phyloP scores from a whole-genome alignment of 2,113 vertebrate genomes.

The Acanthisitta chloris region DNA sequence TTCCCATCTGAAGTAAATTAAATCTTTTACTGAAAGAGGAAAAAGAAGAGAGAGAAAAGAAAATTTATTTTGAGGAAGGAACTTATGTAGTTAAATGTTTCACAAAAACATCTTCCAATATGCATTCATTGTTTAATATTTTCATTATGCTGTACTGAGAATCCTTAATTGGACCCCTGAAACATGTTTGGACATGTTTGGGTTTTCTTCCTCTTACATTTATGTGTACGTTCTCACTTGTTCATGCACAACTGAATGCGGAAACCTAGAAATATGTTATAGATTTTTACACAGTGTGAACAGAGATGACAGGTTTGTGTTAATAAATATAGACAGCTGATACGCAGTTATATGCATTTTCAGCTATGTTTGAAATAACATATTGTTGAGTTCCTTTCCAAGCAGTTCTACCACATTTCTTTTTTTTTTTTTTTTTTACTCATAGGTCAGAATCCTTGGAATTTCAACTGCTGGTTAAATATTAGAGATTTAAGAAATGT shows the following conservation, averaged over 20 bases:
- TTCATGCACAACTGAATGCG: not conserved
- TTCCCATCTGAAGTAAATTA: not conserved
- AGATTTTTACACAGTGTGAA: not conserved
- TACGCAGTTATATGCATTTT: not conserved
- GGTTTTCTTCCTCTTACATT: not conserved
- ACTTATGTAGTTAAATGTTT: not conserved
- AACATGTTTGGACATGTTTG: rapidly evolving
- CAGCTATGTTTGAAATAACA: not conserved
- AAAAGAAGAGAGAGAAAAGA: not conserved
- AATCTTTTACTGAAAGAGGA: not conserved
- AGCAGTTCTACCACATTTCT: not conserved
- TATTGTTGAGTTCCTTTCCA: not conserved
- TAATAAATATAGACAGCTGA: not conserved
- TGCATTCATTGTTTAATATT: not conserved
- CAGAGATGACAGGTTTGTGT: not conserved
- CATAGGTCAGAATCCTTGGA: not conserved
- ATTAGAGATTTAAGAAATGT: not conserved
- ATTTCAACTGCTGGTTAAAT: not conserved
- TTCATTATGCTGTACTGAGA: not conserved
- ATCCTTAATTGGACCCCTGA: not conserved
- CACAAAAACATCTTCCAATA: not conserved
- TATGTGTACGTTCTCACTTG: not conserved
- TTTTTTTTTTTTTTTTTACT: not conserved
- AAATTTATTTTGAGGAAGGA: not conserved
- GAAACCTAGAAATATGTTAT: not conserved